Conservation (phyloP, 2,797 vertebrate genomes). For the Acanthopagrus latus region DNA sequence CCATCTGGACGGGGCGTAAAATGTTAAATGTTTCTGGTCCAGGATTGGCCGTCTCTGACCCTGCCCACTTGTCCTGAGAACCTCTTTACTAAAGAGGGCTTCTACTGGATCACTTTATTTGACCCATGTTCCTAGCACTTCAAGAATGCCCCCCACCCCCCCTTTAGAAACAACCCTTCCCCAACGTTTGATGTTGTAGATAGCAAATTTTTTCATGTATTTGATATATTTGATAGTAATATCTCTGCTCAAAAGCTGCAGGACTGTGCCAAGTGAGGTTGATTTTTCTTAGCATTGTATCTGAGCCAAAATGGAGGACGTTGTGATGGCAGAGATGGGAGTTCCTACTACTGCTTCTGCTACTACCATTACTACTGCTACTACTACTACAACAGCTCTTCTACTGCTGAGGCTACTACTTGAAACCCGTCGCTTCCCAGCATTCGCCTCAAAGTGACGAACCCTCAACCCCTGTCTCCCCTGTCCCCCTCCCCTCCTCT, state of each 20-base stretch:
- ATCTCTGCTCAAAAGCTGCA: constrained; percentile 81
- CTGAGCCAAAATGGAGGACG: constrained; percentile 75
- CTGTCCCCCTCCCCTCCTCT: constrained; percentile 69
- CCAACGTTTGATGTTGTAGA: constrained; percentile 65
- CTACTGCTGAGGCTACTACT: constrained; percentile 81
- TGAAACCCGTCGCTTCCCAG: constrained; percentile 83
- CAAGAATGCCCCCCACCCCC: constrained; percentile 54
- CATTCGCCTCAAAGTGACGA: constrained; percentile 85
- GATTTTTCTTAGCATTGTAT: constrained; percentile 76
- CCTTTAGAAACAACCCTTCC: constrained; percentile 49
- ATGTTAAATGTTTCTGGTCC: constrained; percentile 51
- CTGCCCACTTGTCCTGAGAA: constrained; percentile 49
- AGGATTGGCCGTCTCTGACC: constrained; percentile 69
- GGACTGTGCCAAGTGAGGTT: constrained; percentile 76
- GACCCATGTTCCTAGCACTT: constrained; percentile 47
- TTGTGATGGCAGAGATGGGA: constrained; percentile 82
- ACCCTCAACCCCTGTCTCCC: constrained; percentile 80
- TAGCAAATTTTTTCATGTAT: constrained; percentile 60
- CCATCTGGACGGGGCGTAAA: constrained; percentile 1
- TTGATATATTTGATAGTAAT: constrained; percentile 75
- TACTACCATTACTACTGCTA: constrained; percentile 76
- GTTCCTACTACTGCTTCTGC: constrained; percentile 79
- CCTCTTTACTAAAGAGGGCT: constrained; percentile 54
- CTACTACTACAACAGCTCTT: constrained; percentile 72
- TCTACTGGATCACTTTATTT: constrained; percentile 46